A percentile compares a stretch with the other conserved stretches of the same genome.
Conservation (phyloP, 2,797 vertebrate genomes). For the Alectoris magna region DNA sequence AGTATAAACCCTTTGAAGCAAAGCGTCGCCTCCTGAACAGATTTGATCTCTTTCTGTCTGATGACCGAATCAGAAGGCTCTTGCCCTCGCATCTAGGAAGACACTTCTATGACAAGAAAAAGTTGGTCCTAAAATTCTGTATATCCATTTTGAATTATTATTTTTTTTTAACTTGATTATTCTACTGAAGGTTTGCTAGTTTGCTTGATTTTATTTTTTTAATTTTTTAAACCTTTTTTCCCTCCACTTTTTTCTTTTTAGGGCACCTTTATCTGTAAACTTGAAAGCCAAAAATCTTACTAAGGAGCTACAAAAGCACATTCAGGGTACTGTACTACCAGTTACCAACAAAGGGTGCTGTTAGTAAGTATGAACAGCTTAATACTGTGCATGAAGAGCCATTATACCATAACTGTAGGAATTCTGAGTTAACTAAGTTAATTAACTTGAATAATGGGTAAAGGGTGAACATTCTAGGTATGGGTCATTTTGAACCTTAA, state of each 20-base stretch:
- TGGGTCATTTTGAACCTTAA: not conserved
- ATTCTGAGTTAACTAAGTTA: not conserved
- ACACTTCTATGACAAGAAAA: slow-evolving; percentile 92
- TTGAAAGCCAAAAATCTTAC: slow-evolving; percentile 86
- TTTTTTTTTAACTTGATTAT: not conserved
- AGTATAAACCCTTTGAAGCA: slow-evolving; percentile 93
- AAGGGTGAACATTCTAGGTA: not conserved
- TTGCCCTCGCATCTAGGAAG: slow-evolving; percentile 91
- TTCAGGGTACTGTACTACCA: slow-evolving; percentile 87
- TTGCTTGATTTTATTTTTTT: not conserved
- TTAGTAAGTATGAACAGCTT: slow-evolving; percentile 84
- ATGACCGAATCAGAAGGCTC: slow-evolving; percentile 86
- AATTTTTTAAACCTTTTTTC: not conserved
- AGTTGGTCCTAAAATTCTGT: slow-evolving; percentile 79
- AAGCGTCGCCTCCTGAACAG: slow-evolving; percentile 89
- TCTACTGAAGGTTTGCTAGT: not conserved
- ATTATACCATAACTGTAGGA: not conserved
- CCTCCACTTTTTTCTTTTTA: slow-evolving; percentile 45
- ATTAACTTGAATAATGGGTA: not conserved
- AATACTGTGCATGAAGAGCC: not conserved
- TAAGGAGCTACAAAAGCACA: slow-evolving; percentile 78
- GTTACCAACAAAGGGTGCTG: slow-evolving; percentile 90
- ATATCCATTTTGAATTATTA: not conserved
- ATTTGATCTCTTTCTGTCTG: slow-evolving; percentile 90
- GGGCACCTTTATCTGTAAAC: slow-evolving; percentile 87